Evolutionary conservation across 2,888 invertebrate species (phyloP).

Genomic region (Drosophila cognata): DNA sequence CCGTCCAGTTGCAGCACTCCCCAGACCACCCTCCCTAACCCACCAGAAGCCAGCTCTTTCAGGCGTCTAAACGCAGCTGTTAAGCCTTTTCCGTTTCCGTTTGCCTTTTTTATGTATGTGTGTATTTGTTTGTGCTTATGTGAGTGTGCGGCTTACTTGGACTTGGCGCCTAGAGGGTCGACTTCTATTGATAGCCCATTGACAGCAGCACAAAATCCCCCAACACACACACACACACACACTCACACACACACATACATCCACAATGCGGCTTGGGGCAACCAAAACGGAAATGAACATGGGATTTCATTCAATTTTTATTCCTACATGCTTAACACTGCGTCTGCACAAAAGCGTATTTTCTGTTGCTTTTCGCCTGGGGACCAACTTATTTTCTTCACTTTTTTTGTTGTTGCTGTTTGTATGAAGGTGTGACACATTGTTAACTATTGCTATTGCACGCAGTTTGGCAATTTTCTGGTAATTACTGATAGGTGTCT

Average conservation of each 20-base stretch:
- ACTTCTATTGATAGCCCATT: conserved; percentile 68
- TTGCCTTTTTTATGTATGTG: conserved; percentile 51
- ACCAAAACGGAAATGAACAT: conserved; percentile 67
- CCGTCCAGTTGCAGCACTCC: conserved; percentile 49
- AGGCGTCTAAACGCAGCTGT: conserved; percentile 75
- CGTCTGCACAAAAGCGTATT: conserved; percentile 27
- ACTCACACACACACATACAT: neutral
- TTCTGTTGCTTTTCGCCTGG: conserved; percentile 21
- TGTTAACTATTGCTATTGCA: conserved; percentile 44
- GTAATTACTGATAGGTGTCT: conserved; percentile 61
- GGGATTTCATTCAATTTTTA: conserved; percentile 65
- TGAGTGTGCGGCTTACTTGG: conserved; percentile 64
- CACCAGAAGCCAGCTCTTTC: conserved; percentile 29
- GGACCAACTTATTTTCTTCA: conserved; percentile 15
- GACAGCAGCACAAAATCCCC: conserved; percentile 51
- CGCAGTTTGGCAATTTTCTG: conserved; percentile 65
- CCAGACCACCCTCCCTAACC: neutral
- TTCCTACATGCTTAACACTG: conserved; percentile 28
- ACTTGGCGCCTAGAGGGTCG: conserved; percentile 62
- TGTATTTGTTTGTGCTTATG: neutral
- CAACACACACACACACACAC: conserved; percentile 1
- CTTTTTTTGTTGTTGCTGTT: neutral
- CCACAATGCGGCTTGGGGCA: conserved; percentile 40
- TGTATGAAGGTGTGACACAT: conserved; percentile 32
- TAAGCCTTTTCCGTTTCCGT: conserved; percentile 79